These are phyloP conservation scores for Ochropleura leucogaster DNA, from an alignment of 2,888 invertebrate species.

Conservation along the genomic window DNA sequence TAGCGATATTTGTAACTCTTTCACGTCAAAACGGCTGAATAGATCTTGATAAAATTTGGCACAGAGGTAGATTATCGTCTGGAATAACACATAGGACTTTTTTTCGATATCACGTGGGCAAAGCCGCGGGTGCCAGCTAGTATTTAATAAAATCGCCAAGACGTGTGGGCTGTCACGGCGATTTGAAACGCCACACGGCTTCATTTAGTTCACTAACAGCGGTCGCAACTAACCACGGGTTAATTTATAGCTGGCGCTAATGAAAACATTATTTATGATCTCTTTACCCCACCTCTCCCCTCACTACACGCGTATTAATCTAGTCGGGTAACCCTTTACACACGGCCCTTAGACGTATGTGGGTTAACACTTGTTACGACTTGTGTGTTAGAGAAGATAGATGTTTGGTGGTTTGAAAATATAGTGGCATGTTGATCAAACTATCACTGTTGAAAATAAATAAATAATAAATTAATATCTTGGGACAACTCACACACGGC, in stretches of 20 bases:
- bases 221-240: slow-evolving; percentile 42
- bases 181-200: slow-evolving; percentile 35
- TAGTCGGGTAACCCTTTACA: slow-evolving; percentile 47
- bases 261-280: slow-evolving; percentile 77
- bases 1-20: too few relatives aligned
- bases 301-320: slow-evolving; percentile 50
- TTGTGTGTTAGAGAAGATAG: slow-evolving; percentile 3
- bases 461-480: too few relatives aligned
- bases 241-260: slow-evolving; percentile 74
- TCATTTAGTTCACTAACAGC: neutral
- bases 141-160: neutral
- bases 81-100: too few relatives aligned
- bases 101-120: too few relatives aligned
- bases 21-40: too few relatives aligned
- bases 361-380: slow-evolving; percentile 30
- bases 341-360: slow-evolving; percentile 25
- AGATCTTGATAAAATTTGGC: too few relatives aligned
- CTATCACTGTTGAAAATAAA: too few relatives aligned
- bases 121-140: too few relatives aligned
- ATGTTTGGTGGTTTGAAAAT: neutral
- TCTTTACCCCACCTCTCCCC: slow-evolving; percentile 25
- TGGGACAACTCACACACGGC: too few relatives aligned
- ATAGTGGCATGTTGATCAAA: neutral
- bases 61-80: too few relatives aligned
- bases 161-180: slow-evolving; percentile 30